Conservation (phyloP, 2,888 invertebrate genomes). For the Lacanobia wlatinum region DNA sequence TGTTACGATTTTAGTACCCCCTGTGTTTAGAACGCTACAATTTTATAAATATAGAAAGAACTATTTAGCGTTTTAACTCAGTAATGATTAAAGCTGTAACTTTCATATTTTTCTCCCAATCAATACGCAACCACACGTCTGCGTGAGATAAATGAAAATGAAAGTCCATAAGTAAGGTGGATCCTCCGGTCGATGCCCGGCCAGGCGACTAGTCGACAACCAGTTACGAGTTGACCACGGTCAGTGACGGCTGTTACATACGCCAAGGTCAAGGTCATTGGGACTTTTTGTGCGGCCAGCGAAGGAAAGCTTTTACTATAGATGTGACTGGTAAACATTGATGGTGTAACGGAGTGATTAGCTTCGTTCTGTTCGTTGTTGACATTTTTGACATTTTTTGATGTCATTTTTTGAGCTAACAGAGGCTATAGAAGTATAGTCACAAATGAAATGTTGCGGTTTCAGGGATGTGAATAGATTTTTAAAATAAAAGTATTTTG, state of each 20-base stretch:
- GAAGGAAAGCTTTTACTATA: conserved; percentile 22
- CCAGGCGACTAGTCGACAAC: conserved; percentile 68
- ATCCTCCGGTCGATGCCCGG: conserved; percentile 66
- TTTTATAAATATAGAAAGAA: too few species aligned
- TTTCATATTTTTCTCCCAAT: neutral
- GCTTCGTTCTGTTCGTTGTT: neutral
- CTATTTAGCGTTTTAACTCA: too few species aligned
- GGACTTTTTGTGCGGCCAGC: conserved; percentile 11
- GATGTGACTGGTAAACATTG: neutral
- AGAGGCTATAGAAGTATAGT: too few species aligned
- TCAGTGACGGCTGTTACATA: conserved; percentile 70
- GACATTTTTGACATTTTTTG: too few species aligned
- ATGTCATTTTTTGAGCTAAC: too few species aligned
- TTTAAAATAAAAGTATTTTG: too few species aligned
- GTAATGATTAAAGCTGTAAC: too few species aligned
- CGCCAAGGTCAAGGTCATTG: conserved; percentile 55
- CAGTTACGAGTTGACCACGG: conserved; percentile 75
- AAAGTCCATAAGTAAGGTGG: conserved; percentile 60
- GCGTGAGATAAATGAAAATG: conserved; percentile 54
- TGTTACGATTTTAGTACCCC: too few species aligned
- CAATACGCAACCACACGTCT: conserved; percentile 9
- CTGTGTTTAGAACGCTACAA: too few species aligned
- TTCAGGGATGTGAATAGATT: too few species aligned
- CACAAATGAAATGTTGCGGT: too few species aligned
- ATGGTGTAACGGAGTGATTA: neutral